Conservation (phyloP, 2,797 vertebrate genomes). For the Coluber constrictor region DNA sequence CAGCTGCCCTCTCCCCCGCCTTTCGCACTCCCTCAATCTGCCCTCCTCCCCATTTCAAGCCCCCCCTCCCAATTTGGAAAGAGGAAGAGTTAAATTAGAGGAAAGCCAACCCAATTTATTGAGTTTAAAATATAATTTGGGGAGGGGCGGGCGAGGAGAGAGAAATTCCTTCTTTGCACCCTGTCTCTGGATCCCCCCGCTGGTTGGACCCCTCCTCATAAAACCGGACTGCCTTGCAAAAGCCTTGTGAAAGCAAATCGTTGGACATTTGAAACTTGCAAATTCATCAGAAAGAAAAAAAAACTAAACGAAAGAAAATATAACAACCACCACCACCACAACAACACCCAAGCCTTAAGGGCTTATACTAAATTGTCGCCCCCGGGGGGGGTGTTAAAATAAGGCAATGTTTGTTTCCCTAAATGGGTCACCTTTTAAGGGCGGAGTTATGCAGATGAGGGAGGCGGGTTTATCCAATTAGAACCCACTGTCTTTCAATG, state of each 20-base stretch:
- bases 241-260: conserved; percentile 43
- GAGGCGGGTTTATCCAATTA: background rate
- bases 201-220: background rate
- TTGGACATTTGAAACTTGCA: background rate
- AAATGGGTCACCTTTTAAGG: background rate
- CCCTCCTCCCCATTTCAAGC: conserved; percentile 48
- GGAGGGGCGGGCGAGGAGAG: background rate
- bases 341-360: background rate
- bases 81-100: conserved; percentile 18
- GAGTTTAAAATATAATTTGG: background rate
- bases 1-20: background rate
- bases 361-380: background rate
- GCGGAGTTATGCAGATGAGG: background rate
- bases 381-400: background rate
- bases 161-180: background rate
- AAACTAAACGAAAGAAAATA: background rate
- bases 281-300: background rate
- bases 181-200: background rate
- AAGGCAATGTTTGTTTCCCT: background rate
- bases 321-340: too few species aligned
- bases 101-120: background rate
- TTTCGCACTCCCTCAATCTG: background rate
- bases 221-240: conserved; percentile 49
- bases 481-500: background rate
- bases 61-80: conserved; percentile 10